These are phyloP conservation scores for Lasiommata megera DNA, from an alignment of 2,888 invertebrate species.

Conservation along the genomic window DNA sequence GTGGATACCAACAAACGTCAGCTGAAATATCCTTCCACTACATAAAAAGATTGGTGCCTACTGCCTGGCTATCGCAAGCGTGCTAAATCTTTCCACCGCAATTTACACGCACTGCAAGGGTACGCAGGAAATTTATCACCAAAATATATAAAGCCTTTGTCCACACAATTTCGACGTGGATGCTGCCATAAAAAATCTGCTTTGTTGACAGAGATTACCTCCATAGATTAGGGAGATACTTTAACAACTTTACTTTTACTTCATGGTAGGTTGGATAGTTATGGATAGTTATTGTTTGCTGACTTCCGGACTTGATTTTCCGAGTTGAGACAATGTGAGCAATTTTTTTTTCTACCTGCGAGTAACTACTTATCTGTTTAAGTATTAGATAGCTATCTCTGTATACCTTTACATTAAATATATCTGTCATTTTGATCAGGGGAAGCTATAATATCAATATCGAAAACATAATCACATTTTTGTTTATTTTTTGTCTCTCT, in stretches of 20 bases:
- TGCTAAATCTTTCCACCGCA: slow-evolving; percentile 34
- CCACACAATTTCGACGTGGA: not conserved
- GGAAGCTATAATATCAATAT: too few relatives aligned
- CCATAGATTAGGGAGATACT: not conserved
- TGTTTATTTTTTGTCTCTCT: too few relatives aligned
- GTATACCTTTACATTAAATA: too few relatives aligned
- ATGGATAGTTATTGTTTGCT: too few relatives aligned
- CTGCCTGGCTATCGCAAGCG: slow-evolving; percentile 27
- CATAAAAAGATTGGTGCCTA: slow-evolving; percentile 48
- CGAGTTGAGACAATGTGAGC: too few relatives aligned
- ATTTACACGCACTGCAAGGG: slow-evolving; percentile 27
- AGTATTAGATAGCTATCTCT: too few relatives aligned
- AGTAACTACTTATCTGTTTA: too few relatives aligned
- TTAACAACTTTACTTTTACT: not conserved
- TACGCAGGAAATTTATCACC: slow-evolving; percentile 17
- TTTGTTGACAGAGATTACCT: slow-evolving; percentile 12
- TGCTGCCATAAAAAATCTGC: slow-evolving; percentile 8
- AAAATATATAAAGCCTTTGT: slow-evolving; percentile 24
- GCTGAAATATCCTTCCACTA: slow-evolving; percentile 54
- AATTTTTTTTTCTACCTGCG: too few relatives aligned
- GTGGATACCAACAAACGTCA: slow-evolving; percentile 37
- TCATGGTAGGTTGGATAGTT: too few relatives aligned
- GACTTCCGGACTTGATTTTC: too few relatives aligned
- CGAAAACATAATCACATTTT: too few relatives aligned
- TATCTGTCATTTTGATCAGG: too few relatives aligned